phyloP scores from a whole-genome alignment of 2,797 vertebrate species.

The Eremophila alpestris region DNA sequence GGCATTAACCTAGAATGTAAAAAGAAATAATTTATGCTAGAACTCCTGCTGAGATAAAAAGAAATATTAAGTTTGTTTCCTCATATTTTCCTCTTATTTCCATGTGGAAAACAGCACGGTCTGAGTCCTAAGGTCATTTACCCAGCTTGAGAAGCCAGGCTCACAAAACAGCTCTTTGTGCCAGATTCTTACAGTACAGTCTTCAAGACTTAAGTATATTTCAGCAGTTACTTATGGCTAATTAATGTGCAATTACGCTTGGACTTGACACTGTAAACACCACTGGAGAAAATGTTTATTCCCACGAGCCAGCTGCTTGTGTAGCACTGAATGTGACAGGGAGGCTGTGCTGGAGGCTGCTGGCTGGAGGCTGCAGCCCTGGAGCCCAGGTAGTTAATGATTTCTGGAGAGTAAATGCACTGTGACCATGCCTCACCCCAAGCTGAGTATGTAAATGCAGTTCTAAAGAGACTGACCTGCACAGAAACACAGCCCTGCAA shows the following conservation, averaged over 20 bases:
- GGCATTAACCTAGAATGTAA: constrained; percentile 88
- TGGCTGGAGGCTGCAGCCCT: not conserved
- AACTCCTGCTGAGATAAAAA: not conserved
- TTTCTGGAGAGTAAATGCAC: constrained; percentile 17
- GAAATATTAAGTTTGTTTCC: not conserved
- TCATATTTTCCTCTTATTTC: not conserved
- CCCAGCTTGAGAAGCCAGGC: not conserved
- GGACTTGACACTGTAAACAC: not conserved
- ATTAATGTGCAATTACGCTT: not conserved
- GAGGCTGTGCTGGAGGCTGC: not conserved
- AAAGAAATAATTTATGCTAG: not conserved
- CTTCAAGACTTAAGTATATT: not conserved
- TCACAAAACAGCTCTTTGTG: not conserved
- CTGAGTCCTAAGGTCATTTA: not conserved
- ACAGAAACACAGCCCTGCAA: constrained; percentile 97
- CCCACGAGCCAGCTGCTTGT: accelerated
- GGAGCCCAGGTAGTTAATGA: constrained; percentile 15
- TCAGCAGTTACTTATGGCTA: not conserved
- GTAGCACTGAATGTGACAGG: accelerated
- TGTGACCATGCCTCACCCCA: not conserved
- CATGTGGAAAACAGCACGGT: not conserved
- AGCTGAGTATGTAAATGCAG: not conserved
- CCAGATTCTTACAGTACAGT: not conserved
- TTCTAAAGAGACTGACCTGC: constrained; percentile 80
- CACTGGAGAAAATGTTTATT: not conserved